Conservation (phyloP, 2,888 invertebrate species). For the Nomada fabriciana region DNA sequence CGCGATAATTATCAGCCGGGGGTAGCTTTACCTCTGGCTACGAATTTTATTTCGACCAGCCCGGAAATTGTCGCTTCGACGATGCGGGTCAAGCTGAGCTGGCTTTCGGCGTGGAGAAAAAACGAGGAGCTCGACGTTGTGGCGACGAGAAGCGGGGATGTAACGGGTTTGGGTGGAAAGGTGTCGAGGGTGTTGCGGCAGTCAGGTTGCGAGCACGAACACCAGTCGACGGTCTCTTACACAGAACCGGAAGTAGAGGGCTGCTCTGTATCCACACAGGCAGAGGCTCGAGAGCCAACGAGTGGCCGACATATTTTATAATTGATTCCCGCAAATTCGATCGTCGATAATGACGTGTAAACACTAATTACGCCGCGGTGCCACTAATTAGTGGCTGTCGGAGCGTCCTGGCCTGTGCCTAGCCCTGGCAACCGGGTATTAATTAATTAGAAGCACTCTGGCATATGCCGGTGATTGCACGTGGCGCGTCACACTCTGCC, state of each 20-base stretch:
- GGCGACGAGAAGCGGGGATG: constrained; percentile 4
- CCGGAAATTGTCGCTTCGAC: constrained; percentile 66
- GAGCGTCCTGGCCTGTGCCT: constrained; percentile 61
- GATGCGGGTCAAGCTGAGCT: constrained; percentile 79
- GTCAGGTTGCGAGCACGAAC: constrained; percentile 38
- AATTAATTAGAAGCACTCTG: constrained; percentile 83
- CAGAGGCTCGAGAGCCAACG: constrained; percentile 58
- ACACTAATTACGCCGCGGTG: constrained; percentile 82
- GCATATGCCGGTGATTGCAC: constrained; percentile 61
- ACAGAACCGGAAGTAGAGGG: constrained; percentile 3
- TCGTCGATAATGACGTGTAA: constrained; percentile 77
- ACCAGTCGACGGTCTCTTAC: constrained; percentile 15
- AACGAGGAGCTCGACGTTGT: constrained; percentile 32
- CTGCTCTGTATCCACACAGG: constrained; percentile 30
- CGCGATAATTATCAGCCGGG: constrained; percentile 77
- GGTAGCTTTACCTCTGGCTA: constrained; percentile 46
- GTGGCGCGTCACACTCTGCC: constrained; percentile 55
- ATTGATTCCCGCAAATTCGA: constrained; percentile 74
- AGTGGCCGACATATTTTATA: constrained; percentile 75
- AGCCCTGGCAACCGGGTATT: constrained; percentile 80
- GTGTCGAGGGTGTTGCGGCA: constrained; percentile 57
- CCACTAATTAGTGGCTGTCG: constrained; percentile 82
- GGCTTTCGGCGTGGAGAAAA: constrained; percentile 53
- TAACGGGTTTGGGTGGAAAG: constrained; percentile 33
- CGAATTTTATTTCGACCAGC: constrained; percentile 57